Conservation (phyloP, 1,140 invertebrate species). For the Melitaea cinxia region DNA sequence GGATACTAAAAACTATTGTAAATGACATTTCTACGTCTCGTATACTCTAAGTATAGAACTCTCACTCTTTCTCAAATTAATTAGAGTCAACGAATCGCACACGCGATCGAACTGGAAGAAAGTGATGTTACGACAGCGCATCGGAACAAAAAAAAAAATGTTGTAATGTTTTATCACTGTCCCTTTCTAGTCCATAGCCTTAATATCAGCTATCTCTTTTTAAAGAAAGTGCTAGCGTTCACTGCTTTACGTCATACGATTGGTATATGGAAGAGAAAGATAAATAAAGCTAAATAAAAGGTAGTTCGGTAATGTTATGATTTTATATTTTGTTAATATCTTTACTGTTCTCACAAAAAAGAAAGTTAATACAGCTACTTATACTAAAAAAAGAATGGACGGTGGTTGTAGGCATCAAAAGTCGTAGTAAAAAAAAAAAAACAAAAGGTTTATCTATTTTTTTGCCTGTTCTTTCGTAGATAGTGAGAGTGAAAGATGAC, state of each 20-base stretch:
- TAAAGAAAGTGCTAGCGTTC: slow-evolving; percentile 67
- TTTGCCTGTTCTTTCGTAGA: slow-evolving; percentile 44
- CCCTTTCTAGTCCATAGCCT: slow-evolving; percentile 40
- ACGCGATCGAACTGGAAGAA: slow-evolving; percentile 65
- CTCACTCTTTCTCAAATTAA: slow-evolving; percentile 71
- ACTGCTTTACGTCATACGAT: slow-evolving; percentile 64
- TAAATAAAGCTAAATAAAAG: not conserved
- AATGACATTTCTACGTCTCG: not conserved
- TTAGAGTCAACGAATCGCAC: slow-evolving; percentile 63
- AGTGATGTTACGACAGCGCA: slow-evolving; percentile 65
- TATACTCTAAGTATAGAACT: slow-evolving; percentile 47
- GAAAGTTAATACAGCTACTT: too few species aligned
- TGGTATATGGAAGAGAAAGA: slow-evolving; percentile 46
- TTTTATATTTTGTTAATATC: too few species aligned
- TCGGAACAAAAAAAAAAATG: slow-evolving; percentile 51
- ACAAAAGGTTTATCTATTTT: not conserved
- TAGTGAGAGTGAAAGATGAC: slow-evolving; percentile 75
- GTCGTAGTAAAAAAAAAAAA: too few species aligned
- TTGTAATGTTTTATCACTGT: slow-evolving; percentile 57
- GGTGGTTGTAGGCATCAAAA: too few species aligned
- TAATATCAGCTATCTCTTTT: slow-evolving; percentile 47
- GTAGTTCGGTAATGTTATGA: too few species aligned
- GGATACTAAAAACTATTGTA: too few species aligned
- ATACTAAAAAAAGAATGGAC: too few species aligned
- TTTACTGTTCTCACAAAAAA: too few species aligned